phyloP scores from a whole-genome alignment of 2,113 vertebrate genomes.

The Sylvilagus bachmani region DNA sequence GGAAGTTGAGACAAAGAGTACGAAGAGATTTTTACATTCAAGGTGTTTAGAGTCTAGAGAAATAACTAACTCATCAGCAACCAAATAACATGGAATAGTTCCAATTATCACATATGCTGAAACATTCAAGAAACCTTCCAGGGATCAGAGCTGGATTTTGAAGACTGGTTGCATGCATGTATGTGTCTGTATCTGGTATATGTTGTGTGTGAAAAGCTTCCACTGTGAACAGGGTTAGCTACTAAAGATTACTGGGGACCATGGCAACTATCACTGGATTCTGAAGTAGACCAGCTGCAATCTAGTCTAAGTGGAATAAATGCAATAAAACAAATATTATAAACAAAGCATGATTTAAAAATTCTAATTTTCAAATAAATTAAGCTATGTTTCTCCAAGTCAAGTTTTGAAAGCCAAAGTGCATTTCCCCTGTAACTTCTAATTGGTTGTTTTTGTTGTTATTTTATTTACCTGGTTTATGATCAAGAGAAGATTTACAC shows the following conservation, averaged over 20 bases:
- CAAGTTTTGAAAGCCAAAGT: slow-evolving; percentile 9
- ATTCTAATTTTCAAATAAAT: neutral
- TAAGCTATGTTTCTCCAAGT: neutral
- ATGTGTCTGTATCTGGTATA: neutral
- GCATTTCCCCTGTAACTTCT: neutral
- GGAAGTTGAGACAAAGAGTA: neutral
- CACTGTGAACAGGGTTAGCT: neutral
- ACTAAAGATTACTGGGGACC: neutral
- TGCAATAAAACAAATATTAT: neutral
- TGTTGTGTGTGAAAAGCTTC: neutral
- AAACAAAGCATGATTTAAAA: neutral
- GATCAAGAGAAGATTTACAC: neutral
- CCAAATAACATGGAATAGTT: neutral
- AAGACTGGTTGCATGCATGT: neutral
- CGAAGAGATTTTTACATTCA: neutral
- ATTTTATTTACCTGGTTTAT: neutral
- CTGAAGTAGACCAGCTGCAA: neutral
- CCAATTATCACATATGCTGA: neutral
- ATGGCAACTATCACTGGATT: neutral
- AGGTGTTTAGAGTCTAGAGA: neutral
- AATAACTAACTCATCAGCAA: neutral
- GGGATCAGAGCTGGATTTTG: neutral
- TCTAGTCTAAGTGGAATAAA: neutral
- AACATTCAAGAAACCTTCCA: neutral
- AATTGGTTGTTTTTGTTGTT: neutral